phyloP scores from a whole-genome alignment of 2,797 vertebrate genomes.

The Oreortyx pictus region DNA sequence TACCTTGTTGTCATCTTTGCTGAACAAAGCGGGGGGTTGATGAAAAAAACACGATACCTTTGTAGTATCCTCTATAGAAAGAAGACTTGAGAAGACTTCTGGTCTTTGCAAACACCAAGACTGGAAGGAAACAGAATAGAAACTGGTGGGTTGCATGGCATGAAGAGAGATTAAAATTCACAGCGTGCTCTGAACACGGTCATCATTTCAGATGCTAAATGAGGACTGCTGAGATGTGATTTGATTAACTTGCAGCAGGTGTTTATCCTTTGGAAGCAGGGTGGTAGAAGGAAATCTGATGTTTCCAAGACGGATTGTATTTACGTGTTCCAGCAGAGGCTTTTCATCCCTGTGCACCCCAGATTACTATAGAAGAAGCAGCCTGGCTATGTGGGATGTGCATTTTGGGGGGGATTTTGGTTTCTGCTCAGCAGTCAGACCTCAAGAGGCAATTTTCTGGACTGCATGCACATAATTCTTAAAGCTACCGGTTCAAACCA shows the following conservation, averaged over 20 bases:
- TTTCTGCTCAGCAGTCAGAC: background rate
- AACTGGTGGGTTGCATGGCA: background rate
- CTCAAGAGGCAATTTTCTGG: background rate
- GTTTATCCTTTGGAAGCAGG: background rate
- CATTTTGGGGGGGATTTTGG: background rate
- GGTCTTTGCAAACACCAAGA: background rate
- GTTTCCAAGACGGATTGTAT: background rate
- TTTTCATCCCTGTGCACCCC: background rate
- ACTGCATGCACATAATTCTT: background rate
- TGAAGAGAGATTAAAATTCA: background rate
- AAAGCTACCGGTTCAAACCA: accelerated
- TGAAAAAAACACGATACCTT: background rate
- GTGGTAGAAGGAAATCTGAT: background rate
- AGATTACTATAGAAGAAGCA: background rate
- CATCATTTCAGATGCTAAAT: background rate
- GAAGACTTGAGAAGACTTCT: background rate
- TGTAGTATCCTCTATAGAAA: background rate
- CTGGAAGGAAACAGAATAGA: background rate
- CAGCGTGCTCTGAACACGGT: background rate
- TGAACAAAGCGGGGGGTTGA: background rate
- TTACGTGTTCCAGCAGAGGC: background rate
- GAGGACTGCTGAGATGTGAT: background rate
- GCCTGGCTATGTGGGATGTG: background rate
- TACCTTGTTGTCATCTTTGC: background rate
- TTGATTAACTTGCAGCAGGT: background rate